phyloP scores from a whole-genome alignment of 2,797 vertebrate species.

The Notamacropus eugenii region DNA sequence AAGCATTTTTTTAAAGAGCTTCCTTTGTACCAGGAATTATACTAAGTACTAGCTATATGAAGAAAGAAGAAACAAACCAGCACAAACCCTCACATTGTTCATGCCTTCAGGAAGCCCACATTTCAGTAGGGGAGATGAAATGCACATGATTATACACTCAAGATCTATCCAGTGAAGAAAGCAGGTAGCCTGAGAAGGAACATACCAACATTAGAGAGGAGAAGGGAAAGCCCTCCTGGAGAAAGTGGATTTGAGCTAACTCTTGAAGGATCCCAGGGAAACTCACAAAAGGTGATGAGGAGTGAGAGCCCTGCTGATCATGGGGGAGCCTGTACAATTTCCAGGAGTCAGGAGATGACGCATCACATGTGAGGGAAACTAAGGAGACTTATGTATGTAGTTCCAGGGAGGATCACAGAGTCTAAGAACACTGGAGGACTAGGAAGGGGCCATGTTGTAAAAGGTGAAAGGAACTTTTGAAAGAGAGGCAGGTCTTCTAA shows the following conservation, averaged over 20 bases:
- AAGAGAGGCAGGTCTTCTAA: background rate
- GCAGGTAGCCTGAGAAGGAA: background rate
- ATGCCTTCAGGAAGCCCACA: background rate
- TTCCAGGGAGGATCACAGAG: background rate
- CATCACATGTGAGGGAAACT: background rate
- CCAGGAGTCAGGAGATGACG: background rate
- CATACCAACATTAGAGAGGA: background rate
- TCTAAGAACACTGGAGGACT: background rate
- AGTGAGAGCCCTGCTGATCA: background rate
- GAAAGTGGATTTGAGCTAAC: background rate
- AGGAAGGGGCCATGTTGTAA: background rate
- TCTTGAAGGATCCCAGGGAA: background rate
- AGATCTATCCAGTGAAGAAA: background rate
- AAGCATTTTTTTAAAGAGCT: background rate
- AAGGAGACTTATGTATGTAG: background rate
- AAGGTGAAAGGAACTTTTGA: background rate
- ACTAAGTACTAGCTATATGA: too few species aligned
- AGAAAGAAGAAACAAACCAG: background rate
- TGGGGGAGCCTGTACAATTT: background rate
- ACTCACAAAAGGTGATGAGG: background rate
- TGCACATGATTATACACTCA: background rate
- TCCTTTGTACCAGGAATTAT: background rate
- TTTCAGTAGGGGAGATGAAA: background rate
- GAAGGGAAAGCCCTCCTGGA: background rate
- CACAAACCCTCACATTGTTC: background rate